Base-by-base conservation (phyloP, 2,113 vertebrate genomes). In the Ursus arctos region DNA sequence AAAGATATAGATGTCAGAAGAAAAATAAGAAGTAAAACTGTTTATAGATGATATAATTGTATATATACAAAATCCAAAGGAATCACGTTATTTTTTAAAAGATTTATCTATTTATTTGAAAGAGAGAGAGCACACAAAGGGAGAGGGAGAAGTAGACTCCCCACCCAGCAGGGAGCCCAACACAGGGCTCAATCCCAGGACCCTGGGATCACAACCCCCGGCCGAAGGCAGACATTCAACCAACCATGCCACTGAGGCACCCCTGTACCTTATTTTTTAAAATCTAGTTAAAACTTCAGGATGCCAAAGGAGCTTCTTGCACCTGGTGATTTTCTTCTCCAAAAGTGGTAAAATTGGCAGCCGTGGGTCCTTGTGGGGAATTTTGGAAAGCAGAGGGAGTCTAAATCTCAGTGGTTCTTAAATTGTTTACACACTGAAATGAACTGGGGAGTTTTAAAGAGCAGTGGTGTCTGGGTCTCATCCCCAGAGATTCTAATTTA, bases 311-410 rank as follows among this genome's bases (percentile, higher is more conserved):
- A 96, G 26, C 71, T 81, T 95, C 81, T 72, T 82, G 65, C 47
- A 95, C 24, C 76, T 91, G 85, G 65, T 61, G 16, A 53, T 77
- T 71, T 77, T 84, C 79, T 72, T 67, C 15, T 91, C 33, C 22
- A 0, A 77, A 96, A 80, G 81, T 93, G 81, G 86, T 94, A 94
- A 88, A 92, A 65, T 77, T 97, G 94, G 95, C 96, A 97, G 81
- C 76, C 77, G 9, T 40, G 63, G 1, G 31, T 83, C 76, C 49
- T 95, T 40, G 4, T 43, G 47, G 63, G 28, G 36, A 85, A 80
- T 53, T 91, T 74, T 91, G 61, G 93, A 82, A 95, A 96, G 95
- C 0, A 36, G 79, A 31, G 49, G 71, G 89, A 96, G 40, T 33
- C 85, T 91, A 21, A 96, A 93, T 93, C 53, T 55, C 71, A 80